Evolutionary conservation across 2,797 vertebrate species (phyloP), one percentile per base, ranked within the genome.

Genomic region (Trachurus trachurus): DNA sequence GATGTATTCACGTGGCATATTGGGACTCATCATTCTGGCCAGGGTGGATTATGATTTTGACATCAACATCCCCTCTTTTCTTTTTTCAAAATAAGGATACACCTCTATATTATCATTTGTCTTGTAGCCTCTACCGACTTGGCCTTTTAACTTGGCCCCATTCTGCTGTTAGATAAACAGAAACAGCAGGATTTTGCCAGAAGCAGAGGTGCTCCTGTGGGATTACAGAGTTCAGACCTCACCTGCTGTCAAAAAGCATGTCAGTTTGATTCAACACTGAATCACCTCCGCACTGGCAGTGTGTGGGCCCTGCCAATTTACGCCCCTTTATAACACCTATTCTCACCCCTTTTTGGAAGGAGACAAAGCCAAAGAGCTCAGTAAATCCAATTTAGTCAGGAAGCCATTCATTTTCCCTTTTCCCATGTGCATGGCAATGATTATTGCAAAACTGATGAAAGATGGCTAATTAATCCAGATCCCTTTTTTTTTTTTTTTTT

Each of bases 201-300:
- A 82, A 66, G 57, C 63, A 64, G 69, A 69, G 53, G 29, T 60
- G 22, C 49, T 81, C 16, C 57, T 50, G 22, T 59, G 29, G 54
- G 53, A 81, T 66, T 56, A 19, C 58, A 56, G 34, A 72, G 63
- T 78, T 83, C 40, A 76, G 53, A 82, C 42, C 31, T 82, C 62
- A 81, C 71, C 80, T 82, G 34, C 78, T 79, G 54, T 86, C 69
- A 75, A 66, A 82, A 80, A 78, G 29, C 74, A 68, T 65, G 74
- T 75, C 64, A 50, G 50, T 78, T 86, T 83, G 58, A 84, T 88
- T 83, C 68, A 74, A 15, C 64, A 29, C 57, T 60, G 54, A 85
- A 74, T 64, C 19, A 5, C 50, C 16, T 49, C 58, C 70, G 73
- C 50, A 39, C 61, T 80, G 61, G 71, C 58, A 58, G 45, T 31